Conservation (phyloP, 2,888 invertebrate species). For the Melanostoma scalare region DNA sequence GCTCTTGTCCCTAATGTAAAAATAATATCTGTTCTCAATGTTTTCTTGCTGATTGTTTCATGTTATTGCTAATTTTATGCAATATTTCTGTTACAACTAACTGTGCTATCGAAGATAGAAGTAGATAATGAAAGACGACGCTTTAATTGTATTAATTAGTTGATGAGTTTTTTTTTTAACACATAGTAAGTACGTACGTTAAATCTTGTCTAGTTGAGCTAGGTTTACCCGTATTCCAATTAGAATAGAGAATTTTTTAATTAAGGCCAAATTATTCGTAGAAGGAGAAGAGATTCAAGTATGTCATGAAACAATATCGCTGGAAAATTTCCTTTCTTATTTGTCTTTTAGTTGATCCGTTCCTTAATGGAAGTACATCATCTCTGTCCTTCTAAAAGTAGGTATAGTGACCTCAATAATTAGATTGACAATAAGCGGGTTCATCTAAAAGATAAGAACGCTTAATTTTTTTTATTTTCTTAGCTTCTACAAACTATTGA, state of each 20-base stretch:
- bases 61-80: conserved; percentile 63
- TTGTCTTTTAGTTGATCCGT: too few species aligned
- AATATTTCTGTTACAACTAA: conserved; percentile 9
- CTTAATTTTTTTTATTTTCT: too few species aligned
- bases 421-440: too few species aligned
- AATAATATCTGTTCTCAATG: conserved; percentile 39
- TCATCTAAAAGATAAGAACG: too few species aligned
- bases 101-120: too few species aligned
- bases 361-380: too few species aligned
- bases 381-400: too few species aligned
- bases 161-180: conserved; percentile 30
- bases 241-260: conserved; percentile 51
- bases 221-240: conserved; percentile 42
- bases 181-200: background rate
- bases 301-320: background rate
- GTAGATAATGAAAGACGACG: conserved; percentile 23
- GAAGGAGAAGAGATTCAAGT: conserved; percentile 13
- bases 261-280: conserved; percentile 52
- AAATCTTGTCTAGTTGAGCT: conserved; percentile 4
- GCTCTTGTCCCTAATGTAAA: conserved; percentile 61
- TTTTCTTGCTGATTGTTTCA: conserved; percentile 23
- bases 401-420: too few species aligned
- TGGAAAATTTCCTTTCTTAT: too few species aligned
- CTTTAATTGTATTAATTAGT: conserved; percentile 46
- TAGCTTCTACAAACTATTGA: too few species aligned